Percentiles rank a stretch among this genome's conserved stretches.
phyloP scores from a whole-genome alignment of 2,113 vertebrate species.

The Hippolais icterina region DNA sequence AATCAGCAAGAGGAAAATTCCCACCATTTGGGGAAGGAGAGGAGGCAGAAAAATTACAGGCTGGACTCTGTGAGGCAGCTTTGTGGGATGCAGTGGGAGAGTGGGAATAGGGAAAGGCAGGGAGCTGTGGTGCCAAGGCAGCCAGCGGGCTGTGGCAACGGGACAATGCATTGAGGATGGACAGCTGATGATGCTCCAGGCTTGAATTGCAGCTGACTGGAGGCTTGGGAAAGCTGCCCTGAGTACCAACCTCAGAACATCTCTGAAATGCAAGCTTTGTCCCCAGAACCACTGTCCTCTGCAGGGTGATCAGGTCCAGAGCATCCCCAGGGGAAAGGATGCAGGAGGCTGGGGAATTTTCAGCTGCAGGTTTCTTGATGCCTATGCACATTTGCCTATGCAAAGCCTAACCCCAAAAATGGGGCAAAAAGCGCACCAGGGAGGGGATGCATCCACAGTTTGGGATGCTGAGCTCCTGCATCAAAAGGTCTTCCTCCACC shows the following conservation, averaged over 20 bases:
- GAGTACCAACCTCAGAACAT: not conserved
- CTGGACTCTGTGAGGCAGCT: not conserved
- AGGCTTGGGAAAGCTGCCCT: not conserved
- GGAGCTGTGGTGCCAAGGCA: not conserved
- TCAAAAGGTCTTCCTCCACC: not conserved
- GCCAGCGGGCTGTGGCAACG: accelerated
- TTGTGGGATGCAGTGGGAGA: not conserved
- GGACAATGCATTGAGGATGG: accelerated
- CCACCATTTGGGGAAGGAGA: not conserved
- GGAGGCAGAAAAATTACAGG: not conserved
- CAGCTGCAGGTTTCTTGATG: not conserved
- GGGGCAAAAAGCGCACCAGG: not conserved
- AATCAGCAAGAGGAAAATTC: slow-evolving; percentile 58
- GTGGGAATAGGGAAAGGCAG: not conserved
- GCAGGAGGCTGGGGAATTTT: not conserved
- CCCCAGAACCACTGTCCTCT: accelerated
- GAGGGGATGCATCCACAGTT: not conserved
- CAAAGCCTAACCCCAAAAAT: not conserved
- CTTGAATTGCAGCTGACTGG: not conserved
- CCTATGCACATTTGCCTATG: not conserved
- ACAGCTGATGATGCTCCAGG: not conserved
- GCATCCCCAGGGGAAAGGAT: not conserved
- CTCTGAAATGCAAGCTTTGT: not conserved
- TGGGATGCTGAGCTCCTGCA: not conserved
- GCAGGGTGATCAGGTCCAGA: accelerated